Conservation (phyloP, 2,797 vertebrate species). For the Danio choprae region DNA sequence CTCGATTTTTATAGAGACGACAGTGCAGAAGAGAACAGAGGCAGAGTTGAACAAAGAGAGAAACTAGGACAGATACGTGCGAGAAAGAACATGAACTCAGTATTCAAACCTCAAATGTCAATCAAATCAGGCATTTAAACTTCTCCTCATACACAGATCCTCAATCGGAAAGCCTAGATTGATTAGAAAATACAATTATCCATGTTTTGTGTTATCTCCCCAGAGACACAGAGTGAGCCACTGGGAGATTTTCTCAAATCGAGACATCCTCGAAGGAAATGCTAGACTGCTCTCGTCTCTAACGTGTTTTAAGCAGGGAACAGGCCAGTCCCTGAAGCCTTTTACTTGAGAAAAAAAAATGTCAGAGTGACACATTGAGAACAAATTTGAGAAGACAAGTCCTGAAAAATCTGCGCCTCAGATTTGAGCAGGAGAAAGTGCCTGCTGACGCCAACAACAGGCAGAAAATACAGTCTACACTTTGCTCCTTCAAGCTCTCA, state of each 20-base stretch:
- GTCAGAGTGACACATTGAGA: constrained; percentile 77
- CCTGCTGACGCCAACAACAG: constrained; percentile 67
- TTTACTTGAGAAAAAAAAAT: constrained; percentile 58
- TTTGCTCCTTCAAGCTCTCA: constrained; percentile 52
- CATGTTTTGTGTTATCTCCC: not conserved
- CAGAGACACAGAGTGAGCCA: not conserved
- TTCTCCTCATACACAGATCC: not conserved
- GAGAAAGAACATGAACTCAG: constrained; percentile 65
- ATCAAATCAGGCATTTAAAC: constrained; percentile 5
- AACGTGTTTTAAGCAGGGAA: constrained; percentile 13
- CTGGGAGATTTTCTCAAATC: not conserved
- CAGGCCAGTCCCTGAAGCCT: constrained; percentile 49
- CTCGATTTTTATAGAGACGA: not conserved
- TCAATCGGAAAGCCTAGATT: not conserved
- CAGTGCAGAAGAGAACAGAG: constrained; percentile 11
- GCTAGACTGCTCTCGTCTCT: constrained; percentile 15
- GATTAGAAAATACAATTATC: constrained; percentile 22
- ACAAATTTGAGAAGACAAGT: constrained; percentile 76
- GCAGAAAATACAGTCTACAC: constrained; percentile 51
- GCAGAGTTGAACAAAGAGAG: not conserved
- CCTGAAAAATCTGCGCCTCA: constrained; percentile 68
- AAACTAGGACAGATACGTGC: constrained; percentile 70
- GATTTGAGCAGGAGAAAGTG: constrained; percentile 65
- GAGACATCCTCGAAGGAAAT: constrained; percentile 7
- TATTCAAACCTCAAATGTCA: constrained; percentile 70